These are phyloP conservation scores for Gambelia wislizenii DNA, from an alignment of 2,797 vertebrate genomes.

Conservation along the genomic window DNA sequence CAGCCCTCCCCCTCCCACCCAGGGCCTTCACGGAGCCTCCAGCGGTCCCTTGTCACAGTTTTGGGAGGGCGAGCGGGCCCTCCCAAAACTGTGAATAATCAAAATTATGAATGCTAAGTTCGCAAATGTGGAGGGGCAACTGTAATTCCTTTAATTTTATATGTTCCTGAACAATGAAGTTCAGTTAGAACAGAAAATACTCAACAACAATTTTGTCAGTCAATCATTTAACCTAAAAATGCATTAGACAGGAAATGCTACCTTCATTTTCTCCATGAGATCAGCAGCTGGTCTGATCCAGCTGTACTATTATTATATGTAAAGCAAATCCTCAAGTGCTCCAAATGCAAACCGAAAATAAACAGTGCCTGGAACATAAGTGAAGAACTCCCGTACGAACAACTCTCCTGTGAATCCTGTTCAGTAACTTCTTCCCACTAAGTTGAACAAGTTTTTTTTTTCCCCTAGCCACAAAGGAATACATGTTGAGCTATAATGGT, in stretches of 20 bases:
- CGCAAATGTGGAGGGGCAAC: too few species aligned
- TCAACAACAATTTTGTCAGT: neutral
- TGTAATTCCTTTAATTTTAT: too few species aligned
- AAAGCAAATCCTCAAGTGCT: conserved; percentile 10
- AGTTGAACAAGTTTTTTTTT: neutral
- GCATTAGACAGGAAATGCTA: neutral
- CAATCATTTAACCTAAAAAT: neutral
- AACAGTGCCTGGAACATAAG: neutral
- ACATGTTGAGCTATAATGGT: neutral
- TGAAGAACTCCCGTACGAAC: neutral
- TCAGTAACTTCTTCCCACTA: neutral
- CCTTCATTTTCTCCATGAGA: neutral
- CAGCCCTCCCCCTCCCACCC: too few species aligned
- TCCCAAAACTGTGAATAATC: too few species aligned
- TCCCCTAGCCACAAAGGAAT: neutral
- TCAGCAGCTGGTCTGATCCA: neutral
- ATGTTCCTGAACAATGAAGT: too few species aligned
- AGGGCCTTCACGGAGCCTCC: too few species aligned
- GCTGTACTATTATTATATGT: neutral
- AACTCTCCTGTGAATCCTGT: neutral
- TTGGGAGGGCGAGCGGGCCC: too few species aligned
- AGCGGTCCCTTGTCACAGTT: too few species aligned
- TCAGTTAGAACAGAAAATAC: too few species aligned
- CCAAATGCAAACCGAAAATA: conserved; percentile 7
- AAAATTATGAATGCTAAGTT: too few species aligned